These are phyloP conservation scores for Harpegnathos saltator DNA, from an alignment of 1,140 invertebrate species.

Conservation along the genomic window DNA sequence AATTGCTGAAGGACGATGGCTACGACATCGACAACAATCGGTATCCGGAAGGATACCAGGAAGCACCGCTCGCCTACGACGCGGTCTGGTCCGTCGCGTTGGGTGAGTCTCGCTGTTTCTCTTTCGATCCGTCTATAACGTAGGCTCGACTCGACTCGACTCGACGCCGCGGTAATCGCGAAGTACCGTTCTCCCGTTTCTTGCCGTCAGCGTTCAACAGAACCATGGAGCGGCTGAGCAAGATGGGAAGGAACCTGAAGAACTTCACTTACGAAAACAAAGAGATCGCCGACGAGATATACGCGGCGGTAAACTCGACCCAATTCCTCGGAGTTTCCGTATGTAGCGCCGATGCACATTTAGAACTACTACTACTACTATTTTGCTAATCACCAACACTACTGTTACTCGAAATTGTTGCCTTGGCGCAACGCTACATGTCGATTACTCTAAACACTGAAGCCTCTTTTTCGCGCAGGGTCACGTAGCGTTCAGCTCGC, in stretches of 20 bases:
- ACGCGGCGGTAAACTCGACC: constrained; percentile 98
- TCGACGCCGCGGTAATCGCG: neutral
- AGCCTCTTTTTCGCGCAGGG: constrained; percentile 88
- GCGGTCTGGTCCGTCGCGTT: constrained; percentile 99
- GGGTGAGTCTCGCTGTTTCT: constrained; percentile 86
- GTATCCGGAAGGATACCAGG: constrained; percentile 97
- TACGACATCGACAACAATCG: constrained; percentile 93
- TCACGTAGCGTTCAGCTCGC: constrained; percentile 97
- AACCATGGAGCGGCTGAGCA: constrained; percentile 94
- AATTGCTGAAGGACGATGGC: constrained; percentile 91
- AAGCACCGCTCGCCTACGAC: constrained; percentile 99
- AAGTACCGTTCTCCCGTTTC: neutral
- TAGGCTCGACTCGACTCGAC: neutral
- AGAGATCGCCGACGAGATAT: constrained; percentile 97
- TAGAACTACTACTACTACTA: constrained; percentile 11
- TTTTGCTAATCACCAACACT: no score
- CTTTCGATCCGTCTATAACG: no score
- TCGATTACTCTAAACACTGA: neutral
- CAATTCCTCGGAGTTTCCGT: constrained; percentile 99
- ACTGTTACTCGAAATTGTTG: neutral
- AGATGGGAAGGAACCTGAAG: constrained; percentile 93
- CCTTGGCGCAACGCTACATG: neutral
- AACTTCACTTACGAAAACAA: constrained; percentile 99
- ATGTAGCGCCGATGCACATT: constrained; percentile 82
- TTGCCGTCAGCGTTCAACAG: constrained; percentile 95